Evolutionary conservation across 2,888 invertebrate species (phyloP).

Genomic region (Dinocampus coccinellae): DNA sequence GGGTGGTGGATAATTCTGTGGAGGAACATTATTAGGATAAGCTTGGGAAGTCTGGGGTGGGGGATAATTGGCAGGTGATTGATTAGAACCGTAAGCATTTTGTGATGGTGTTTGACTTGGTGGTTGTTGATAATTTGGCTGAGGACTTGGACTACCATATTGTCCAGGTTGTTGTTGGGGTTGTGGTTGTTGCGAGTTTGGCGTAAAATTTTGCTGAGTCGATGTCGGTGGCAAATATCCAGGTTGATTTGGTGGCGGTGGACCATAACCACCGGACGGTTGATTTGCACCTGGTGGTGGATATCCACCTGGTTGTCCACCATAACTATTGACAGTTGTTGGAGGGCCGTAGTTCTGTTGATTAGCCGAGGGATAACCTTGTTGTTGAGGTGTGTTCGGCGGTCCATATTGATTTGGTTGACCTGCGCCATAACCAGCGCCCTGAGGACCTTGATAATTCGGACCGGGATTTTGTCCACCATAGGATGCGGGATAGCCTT

Average conservation of each 20-base stretch:
- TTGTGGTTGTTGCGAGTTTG: slow-evolving; percentile 60
- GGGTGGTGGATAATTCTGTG: slow-evolving; percentile 70
- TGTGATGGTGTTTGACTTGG: slow-evolving; percentile 60
- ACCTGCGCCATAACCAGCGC: slow-evolving; percentile 68
- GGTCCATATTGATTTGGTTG: slow-evolving; percentile 77
- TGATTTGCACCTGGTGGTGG: slow-evolving; percentile 73
- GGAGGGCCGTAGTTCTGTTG: slow-evolving; percentile 71
- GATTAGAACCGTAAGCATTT: slow-evolving; percentile 63
- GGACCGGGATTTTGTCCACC: slow-evolving; percentile 72
- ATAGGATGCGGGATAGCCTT: slow-evolving; percentile 73
- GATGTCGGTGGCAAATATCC: slow-evolving; percentile 75
- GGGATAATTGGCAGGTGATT: slow-evolving; percentile 68
- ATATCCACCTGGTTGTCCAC: slow-evolving; percentile 71
- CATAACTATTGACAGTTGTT: slow-evolving; percentile 64
- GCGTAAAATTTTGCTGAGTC: slow-evolving; percentile 66
- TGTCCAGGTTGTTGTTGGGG: slow-evolving; percentile 52
- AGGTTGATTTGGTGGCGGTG: slow-evolving; percentile 78
- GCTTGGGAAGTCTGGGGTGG: slow-evolving; percentile 68
- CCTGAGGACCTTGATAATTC: slow-evolving; percentile 77
- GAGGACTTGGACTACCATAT: slow-evolving; percentile 69
- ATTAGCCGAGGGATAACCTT: slow-evolving; percentile 75
- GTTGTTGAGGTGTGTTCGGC: slow-evolving; percentile 75
- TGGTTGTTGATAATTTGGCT: slow-evolving; percentile 62
- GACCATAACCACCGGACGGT: slow-evolving; percentile 75
- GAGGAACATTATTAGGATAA: slow-evolving; percentile 68